Base-by-base conservation (phyloP, 2,113 vertebrate species). In the Seriola dumerili region DNA sequence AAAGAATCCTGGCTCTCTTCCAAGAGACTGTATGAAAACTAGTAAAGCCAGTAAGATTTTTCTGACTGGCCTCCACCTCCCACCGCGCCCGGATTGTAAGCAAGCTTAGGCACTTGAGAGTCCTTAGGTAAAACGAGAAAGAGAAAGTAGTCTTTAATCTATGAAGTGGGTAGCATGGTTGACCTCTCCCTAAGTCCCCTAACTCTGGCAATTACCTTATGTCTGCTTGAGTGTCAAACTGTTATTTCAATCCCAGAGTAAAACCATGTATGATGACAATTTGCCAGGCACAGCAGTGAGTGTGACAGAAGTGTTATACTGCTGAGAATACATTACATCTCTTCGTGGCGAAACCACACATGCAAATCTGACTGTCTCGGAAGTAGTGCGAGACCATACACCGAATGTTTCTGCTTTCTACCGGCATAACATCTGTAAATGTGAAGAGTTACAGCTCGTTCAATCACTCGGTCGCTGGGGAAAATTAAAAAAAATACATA, bases 121-220 rank as follows among this genome's bases (percentile, higher is more conserved):
- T 84, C 83, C 52, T 83, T 38, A 74, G 77, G 77, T 70, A 74
- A 52, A 87, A 80, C 32, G 55, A 81, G 9, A 88, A 72, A 86
- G 64, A 32, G 29, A 29, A 29, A 77, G 66, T 61, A 44, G 58
- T 66, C 54, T 68, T 83, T 79, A 80, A 84, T 87, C 84, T 83
- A 57, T 83, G 29, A 80, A 62, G 76, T 72, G 70, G 67, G 12
- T 23, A 80, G 36, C 63, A 75, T 54, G 62, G 34, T 32, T 75
- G 74, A 91, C 79, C 89, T 83, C 81, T 17, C 46, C 44, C 61
- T n/a, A 32, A 71, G 70, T 74, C 52, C 34, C 38, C 72, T 34
- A 78, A 72, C 65, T 70, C 46, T n/a, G 50, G n/a, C 72, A 70
- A 54, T 78, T 78, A 87, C 52, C 68, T 73, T 71, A 36, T 69